These are phyloP conservation scores for Turdus rufiventris DNA, from an alignment of 2,113 vertebrate genomes.

Conservation along the genomic window DNA sequence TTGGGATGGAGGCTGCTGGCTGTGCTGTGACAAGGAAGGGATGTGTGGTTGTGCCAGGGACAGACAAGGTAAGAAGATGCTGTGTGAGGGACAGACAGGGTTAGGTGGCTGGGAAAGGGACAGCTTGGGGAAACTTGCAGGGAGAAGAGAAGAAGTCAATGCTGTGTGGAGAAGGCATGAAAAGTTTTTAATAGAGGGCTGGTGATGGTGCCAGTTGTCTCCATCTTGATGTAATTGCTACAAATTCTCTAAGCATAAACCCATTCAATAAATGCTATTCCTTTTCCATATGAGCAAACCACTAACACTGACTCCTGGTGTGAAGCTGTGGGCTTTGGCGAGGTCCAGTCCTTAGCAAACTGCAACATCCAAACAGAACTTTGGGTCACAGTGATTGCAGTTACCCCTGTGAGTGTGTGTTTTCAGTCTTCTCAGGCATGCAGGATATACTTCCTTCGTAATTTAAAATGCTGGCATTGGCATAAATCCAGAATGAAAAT, in stretches of 20 bases:
- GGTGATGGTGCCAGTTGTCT: too few relatives aligned
- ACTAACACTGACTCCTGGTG: neutral
- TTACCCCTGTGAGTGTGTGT: neutral
- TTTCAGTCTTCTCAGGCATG: neutral
- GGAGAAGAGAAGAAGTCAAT: too few relatives aligned
- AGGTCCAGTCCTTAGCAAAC: neutral
- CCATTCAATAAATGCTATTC: neutral
- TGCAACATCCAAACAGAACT: neutral
- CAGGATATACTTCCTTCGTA: neutral
- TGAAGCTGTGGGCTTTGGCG: neutral
- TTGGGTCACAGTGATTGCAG: neutral
- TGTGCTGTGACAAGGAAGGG: too few relatives aligned
- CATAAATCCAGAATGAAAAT: neutral
- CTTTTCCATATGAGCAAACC: neutral
- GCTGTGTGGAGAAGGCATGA: too few relatives aligned
- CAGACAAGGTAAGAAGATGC: too few relatives aligned
- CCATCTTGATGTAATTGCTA: too few relatives aligned
- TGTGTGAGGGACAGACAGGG: too few relatives aligned
- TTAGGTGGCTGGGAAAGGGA: too few relatives aligned
- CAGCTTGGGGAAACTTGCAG: too few relatives aligned
- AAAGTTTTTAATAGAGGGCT: too few relatives aligned
- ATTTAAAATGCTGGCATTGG: neutral
- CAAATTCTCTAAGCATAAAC: neutral
- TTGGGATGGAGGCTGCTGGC: too few relatives aligned
- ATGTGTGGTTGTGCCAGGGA: too few relatives aligned